phyloP scores from a whole-genome alignment of 2,888 invertebrate genomes.

The Phaonia tiefii region DNA sequence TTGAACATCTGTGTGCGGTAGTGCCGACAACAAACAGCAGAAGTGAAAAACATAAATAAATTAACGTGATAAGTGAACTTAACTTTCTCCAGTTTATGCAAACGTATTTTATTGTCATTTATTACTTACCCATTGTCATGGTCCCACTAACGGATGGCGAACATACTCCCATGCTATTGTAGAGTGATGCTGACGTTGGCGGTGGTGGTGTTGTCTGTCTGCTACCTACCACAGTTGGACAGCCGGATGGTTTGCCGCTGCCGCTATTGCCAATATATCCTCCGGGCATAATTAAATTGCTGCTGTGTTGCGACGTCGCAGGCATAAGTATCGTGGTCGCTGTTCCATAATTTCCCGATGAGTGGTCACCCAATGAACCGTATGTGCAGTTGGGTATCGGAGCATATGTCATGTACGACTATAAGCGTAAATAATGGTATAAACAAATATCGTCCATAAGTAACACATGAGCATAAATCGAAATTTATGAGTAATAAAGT shows the following conservation, averaged over 20 bases:
- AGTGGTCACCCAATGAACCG: constrained; percentile 73
- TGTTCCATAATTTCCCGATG: constrained; percentile 73
- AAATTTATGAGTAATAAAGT: too few species aligned
- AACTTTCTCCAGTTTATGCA: too few species aligned
- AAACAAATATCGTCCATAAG: constrained; percentile 7
- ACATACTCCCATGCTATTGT: constrained; percentile 74
- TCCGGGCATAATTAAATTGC: constrained; percentile 71
- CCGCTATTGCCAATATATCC: constrained; percentile 64
- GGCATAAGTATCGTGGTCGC: constrained; percentile 79
- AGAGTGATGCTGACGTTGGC: constrained; percentile 74
- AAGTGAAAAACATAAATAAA: too few species aligned
- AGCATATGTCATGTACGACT: constrained; percentile 79
- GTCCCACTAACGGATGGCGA: constrained; percentile 74
- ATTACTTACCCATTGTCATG: constrained; percentile 76
- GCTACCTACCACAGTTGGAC: constrained; percentile 59
- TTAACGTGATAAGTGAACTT: too few species aligned
- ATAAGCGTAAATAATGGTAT: constrained; percentile 18
- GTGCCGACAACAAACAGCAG: too few species aligned
- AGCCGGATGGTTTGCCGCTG: constrained; percentile 61
- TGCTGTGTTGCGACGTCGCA: constrained; percentile 71
- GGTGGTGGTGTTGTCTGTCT: constrained; percentile 74
- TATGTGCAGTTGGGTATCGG: constrained; percentile 78
- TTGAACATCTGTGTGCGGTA: too few species aligned
- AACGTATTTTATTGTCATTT: too few species aligned
- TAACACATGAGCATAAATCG: constrained; percentile 30